Evolutionary conservation across 2,797 vertebrate species (phyloP), one percentile per base, ranked within the genome.

Genomic region (Acanthopagrus latus): DNA sequence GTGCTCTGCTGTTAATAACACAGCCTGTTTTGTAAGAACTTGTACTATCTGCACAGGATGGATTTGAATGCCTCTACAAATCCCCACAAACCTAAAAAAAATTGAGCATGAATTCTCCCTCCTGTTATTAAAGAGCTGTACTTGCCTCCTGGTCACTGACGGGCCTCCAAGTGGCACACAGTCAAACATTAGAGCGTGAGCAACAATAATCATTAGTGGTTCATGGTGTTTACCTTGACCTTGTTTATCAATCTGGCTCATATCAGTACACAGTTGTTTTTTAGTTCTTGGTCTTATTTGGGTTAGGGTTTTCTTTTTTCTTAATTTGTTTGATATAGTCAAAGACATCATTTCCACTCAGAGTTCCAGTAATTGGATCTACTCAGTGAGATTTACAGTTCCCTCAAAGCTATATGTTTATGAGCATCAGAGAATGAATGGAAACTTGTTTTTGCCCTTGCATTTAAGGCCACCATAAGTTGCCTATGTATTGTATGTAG

Each of bases 51-150:
- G 46, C 52, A 38, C 50, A 80, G 29, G 12, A 67, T 85, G 83
- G 75, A 86, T 85, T 87, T 85, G 65, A 79, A 89, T 89, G 90
- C 84, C 29, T 86, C 75, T 70, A 52, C 71, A 94, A 93, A 94
- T 93, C 91, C 87, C 78, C 58, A 20, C 69, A 87, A 78, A 85
- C 67, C 52, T 47, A 66, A 58, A 68, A 58, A 68, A 85, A 86
- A 88, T 74, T 85, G 74, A 86, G 52, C 74, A 47, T 33, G 70
- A 57, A 86, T 87, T 44, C 64, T 48, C 18, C 72, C 57, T 66
- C 44, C 25, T 11, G 27, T 83, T 89, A 87, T 88, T 81, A 74
- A 81, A 88, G 52, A 74, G 58, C 80, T 60, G 55, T 65, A 66
- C 73, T 70, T 86, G 75, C 71, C 60, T 78, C 68, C 79, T 68